Base-by-base conservation (phyloP, 2,888 invertebrate species). In the Drosophila anomalipes region DNA sequence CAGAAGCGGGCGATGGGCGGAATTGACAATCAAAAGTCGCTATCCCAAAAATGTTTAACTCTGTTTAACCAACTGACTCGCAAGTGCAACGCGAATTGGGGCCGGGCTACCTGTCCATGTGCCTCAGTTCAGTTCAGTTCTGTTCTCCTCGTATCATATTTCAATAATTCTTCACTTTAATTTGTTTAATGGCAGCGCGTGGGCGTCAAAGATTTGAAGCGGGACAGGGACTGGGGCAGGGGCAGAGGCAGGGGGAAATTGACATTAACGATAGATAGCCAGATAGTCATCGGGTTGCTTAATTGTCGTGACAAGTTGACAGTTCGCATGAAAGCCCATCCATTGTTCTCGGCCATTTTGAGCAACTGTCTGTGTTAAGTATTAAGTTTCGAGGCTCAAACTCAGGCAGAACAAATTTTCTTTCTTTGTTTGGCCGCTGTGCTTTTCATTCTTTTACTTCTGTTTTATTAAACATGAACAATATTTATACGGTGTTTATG, bases 271-370 rank as follows among this genome's bases (percentile, higher is more conserved):
- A 83, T 89, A 87, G 88, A 84, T 78, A 81, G 86, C 67, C 71
- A 74, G 83, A 85, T 83, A 86, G 81, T 81, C 89, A 86, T 89
- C 84, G 81, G 79, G 72, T 71, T 81, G 88, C 76, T 85, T 88
- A 88, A 88, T 88, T 88, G 88, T 91, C 77, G 61, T 88, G 87
- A 88, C 91, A 88, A 91, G 88, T 89, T 88, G 87, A 91, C 87
- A 91, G 91, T 90, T 88, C 86, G 79, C 91, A 87, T 88, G 87
- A 88, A 88, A 89, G 87, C 65, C 70, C 86, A 58, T 67, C 75
- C 90, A 91, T 88, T 88, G 91, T 86, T 82, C 54, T 16, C 49
- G 39, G 52, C 62, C 56, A 56, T 59, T 47, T 74, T 54, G 51
- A 65, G 33, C 74, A 64, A 73, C 54, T 70, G 33, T 75, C 53